phyloP scores from a whole-genome alignment of 2,888 invertebrate species.

The Aphidoletes aphidimyza region DNA sequence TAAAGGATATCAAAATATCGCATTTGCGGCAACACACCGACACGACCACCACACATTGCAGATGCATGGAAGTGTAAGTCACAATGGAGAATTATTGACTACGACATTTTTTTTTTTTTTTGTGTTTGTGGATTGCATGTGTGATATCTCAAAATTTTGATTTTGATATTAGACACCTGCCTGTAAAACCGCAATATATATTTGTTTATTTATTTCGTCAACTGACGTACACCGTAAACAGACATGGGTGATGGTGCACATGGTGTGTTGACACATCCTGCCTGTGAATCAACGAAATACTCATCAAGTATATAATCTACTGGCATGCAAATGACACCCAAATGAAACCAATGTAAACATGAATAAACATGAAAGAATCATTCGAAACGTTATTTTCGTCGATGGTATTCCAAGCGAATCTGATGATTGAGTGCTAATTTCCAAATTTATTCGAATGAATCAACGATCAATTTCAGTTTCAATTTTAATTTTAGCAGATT shows the following conservation, averaged over 20 bases:
- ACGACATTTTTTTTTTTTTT: background rate
- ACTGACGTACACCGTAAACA: no score
- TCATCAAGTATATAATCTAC: no score
- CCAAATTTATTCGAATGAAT: constrained; percentile 1
- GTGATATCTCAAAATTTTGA: background rate
- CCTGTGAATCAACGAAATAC: no score
- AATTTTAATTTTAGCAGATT: background rate
- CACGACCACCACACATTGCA: no score
- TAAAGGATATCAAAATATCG: no score
- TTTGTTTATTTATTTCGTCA: background rate
- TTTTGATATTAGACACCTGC: constrained; percentile 34
- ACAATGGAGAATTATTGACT: no score
- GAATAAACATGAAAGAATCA: no score
- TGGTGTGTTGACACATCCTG: background rate
- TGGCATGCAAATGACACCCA: no score
- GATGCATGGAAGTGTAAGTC: background rate
- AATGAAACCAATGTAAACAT: no score
- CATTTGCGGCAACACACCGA: no score
- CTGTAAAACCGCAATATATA: background rate
- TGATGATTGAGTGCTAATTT: constrained; percentile 11
- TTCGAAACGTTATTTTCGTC: background rate
- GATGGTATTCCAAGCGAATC: no score
- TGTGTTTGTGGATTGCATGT: background rate
- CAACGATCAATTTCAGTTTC: constrained; percentile 30
- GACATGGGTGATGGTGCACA: no score